Percentiles rank a stretch among this genome's conserved stretches.
Conservation (phyloP, 2,888 invertebrate species). For the Patella ulyssiponensis region DNA sequence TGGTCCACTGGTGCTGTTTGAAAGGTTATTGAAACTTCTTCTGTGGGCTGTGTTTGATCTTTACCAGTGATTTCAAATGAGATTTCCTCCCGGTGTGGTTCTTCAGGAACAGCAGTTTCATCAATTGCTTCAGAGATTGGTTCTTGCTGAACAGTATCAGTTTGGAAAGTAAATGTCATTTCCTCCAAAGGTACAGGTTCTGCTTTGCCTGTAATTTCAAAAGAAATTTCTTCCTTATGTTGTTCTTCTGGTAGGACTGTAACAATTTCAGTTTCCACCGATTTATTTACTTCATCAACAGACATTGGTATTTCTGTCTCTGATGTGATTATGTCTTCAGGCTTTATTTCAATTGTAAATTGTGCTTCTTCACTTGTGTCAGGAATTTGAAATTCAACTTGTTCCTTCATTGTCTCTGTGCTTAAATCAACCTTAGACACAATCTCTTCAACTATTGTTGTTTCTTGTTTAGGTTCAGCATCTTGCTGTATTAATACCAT, state of each 20-base stretch:
- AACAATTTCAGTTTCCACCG: constrained; percentile 39
- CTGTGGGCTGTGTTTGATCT: constrained; percentile 40
- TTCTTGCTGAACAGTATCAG: constrained; percentile 43
- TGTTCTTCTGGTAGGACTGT: constrained; percentile 33
- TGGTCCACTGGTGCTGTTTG: constrained; percentile 29
- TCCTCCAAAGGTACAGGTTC: constrained; percentile 42
- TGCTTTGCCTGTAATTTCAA: constrained; percentile 51
- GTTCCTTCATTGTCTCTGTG: constrained; percentile 42
- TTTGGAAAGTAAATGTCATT: constrained; percentile 56
- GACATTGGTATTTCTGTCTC: constrained; percentile 43
- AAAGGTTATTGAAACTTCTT: constrained; percentile 36
- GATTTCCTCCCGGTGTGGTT: constrained; percentile 33
- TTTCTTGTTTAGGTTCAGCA: neutral
- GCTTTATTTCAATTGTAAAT: constrained; percentile 41
- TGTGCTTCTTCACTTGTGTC: constrained; percentile 45
- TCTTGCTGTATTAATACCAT: neutral
- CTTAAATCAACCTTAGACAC: constrained; percentile 28
- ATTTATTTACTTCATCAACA: constrained; percentile 35
- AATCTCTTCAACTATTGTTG: neutral
- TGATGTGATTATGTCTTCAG: constrained; percentile 10
- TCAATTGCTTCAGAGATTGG: constrained; percentile 41
- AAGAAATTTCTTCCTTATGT: constrained; percentile 51
- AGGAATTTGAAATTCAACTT: constrained; percentile 42
- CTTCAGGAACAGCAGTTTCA: constrained; percentile 29
- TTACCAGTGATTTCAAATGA: constrained; percentile 43